These are phyloP conservation scores for Bugula neritina DNA, from an alignment of 2,888 invertebrate genomes.

Conservation along the genomic window DNA sequence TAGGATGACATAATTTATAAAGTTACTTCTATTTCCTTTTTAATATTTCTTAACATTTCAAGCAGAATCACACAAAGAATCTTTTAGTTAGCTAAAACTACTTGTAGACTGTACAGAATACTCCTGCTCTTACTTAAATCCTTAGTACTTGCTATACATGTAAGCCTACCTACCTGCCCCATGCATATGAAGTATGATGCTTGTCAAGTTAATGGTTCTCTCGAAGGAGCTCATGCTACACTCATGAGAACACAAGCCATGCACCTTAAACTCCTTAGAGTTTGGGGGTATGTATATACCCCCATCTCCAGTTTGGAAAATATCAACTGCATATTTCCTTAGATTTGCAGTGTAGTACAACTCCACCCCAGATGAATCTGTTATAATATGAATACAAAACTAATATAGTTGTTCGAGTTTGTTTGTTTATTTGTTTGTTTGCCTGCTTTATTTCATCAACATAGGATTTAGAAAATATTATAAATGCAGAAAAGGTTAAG, in stretches of 20 bases:
- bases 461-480: too few species aligned
- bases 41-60: too few species aligned
- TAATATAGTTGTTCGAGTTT: too few species aligned
- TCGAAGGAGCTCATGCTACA: conserved; percentile 30
- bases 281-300: conserved; percentile 36
- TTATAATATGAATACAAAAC: neutral
- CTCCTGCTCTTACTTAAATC: too few species aligned
- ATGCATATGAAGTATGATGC: conserved; percentile 37
- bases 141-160: neutral
- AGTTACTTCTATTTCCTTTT: too few species aligned
- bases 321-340: conserved; percentile 34
- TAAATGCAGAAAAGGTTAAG: too few species aligned
- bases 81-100: too few species aligned
- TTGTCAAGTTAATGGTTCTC: conserved; percentile 31
- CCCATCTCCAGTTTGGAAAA: conserved; percentile 34
- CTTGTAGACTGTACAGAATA: too few species aligned
- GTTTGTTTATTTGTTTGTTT: too few species aligned
- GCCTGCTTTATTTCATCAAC: too few species aligned
- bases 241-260: conserved; percentile 28
- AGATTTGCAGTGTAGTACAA: conserved; percentile 34
- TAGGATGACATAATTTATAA: too few species aligned
- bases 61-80: too few species aligned
- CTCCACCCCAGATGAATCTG: conserved; percentile 36
- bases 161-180: conserved; percentile 33
- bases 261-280: conserved; percentile 24